phyloP scores from a whole-genome alignment of 1,140 invertebrate genomes.

The Homalodisca vitripennis region DNA sequence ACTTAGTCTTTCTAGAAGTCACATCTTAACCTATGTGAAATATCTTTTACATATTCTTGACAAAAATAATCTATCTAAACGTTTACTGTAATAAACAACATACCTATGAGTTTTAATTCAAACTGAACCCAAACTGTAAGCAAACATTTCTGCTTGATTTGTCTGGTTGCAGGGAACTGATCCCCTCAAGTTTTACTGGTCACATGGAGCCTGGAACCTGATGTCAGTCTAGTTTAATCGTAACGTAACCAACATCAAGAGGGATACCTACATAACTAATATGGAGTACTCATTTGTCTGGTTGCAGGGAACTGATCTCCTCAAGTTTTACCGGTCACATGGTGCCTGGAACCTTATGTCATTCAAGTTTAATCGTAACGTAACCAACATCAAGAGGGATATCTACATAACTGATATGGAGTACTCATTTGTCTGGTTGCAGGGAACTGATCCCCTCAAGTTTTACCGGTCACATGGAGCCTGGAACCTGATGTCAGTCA shows the following conservation, averaged over 20 bases:
- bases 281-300: slow-evolving; percentile 13
- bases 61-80: too few relatives aligned
- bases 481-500: neutral
- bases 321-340: slow-evolving; percentile 8
- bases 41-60: too few relatives aligned
- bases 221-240: neutral
- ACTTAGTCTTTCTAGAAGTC: too few relatives aligned
- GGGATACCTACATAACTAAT: neutral
- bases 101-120: too few relatives aligned
- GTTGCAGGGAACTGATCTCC: neutral
- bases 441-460: neutral
- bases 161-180: slow-evolving; percentile 1
- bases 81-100: too few relatives aligned
- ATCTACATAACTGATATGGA: neutral
- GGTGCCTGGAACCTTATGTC: neutral
- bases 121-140: too few relatives aligned
- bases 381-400: neutral
- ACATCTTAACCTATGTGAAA: too few relatives aligned
- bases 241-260: neutral
- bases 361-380: neutral
- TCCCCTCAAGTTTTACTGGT: slow-evolving; percentile 1
- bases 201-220: neutral
- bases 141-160: too few relatives aligned
- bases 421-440: too few relatives aligned
- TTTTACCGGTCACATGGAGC: slow-evolving; percentile 5